Percentiles rank a stretch among this genome's conserved stretches.
Conservation (phyloP, 2,888 invertebrate species). For the Calameuta filiformis region DNA sequence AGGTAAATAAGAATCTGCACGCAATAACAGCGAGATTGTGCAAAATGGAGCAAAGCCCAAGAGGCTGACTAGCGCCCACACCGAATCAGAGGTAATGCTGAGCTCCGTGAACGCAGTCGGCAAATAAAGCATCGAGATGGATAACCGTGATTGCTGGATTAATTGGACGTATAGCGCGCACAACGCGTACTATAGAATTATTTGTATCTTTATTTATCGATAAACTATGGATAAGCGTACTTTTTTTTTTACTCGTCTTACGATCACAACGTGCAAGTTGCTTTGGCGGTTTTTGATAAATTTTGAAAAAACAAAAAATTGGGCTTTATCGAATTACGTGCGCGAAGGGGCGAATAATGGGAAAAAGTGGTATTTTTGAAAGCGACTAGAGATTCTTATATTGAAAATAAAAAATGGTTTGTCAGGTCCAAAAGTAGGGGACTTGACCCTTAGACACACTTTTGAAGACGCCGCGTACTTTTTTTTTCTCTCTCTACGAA, state of each 20-base stretch:
- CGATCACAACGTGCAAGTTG: neutral
- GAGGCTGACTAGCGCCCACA: conserved; percentile 30
- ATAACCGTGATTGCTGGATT: conserved; percentile 56
- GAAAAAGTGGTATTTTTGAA: too few relatives aligned
- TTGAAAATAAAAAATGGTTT: too few relatives aligned
- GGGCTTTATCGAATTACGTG: neutral
- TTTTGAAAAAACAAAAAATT: neutral
- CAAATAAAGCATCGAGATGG: conserved; percentile 50
- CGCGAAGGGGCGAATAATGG: too few relatives aligned
- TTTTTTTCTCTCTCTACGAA: too few relatives aligned
- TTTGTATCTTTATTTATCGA: neutral
- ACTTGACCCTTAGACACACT: too few relatives aligned
- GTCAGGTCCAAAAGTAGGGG: too few relatives aligned
- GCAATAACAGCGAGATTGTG: conserved; percentile 37
- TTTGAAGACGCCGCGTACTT: too few relatives aligned
- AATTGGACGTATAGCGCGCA: conserved; percentile 51
- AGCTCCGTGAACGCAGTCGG: conserved; percentile 12
- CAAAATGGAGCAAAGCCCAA: conserved; percentile 34
- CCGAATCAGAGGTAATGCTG: conserved; percentile 21
- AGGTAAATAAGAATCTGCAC: conserved; percentile 31
- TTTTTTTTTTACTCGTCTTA: neutral
- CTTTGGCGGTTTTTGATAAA: neutral
- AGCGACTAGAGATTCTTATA: too few relatives aligned
- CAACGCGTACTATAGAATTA: neutral
- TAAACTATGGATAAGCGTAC: neutral